A percentile compares a stretch with the other conserved stretches of the same genome.
phyloP scores from a whole-genome alignment of 2,113 vertebrate genomes.

The Stomatorhinus ivindoensis region DNA sequence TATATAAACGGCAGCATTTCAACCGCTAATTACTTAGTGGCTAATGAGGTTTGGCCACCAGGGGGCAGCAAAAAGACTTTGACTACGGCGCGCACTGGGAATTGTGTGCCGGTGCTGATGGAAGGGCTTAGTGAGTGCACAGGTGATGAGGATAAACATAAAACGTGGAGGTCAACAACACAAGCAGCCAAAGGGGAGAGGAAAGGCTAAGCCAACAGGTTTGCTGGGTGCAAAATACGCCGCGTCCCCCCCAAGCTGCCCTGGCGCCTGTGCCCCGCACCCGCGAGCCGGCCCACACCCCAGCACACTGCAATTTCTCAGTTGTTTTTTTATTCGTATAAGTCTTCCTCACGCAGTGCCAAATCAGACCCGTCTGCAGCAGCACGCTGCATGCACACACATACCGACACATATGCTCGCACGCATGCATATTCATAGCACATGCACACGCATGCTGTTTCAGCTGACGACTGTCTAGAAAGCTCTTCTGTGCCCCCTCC shows the following conservation, averaged over 20 bases:
- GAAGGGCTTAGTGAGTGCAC: conserved; percentile 5
- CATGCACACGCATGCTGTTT: conserved; percentile 13
- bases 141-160: not conserved
- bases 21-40: not conserved
- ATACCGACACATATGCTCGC: conserved; percentile 24
- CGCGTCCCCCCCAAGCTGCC: not conserved
- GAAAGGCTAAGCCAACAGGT: not conserved
- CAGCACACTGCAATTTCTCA: not conserved
- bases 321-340: not conserved
- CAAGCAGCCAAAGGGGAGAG: not conserved
- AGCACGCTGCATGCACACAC: not conserved
- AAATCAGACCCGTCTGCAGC: not conserved
- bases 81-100: conserved; percentile 32
- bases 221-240: not conserved
- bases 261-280: not conserved
- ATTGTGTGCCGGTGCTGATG: conserved; percentile 32
- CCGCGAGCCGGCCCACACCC: not conserved
- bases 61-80: conserved; percentile 39
- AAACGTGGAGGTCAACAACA: not conserved
- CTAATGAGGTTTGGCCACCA: conserved; percentile 24
- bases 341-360: not conserved
- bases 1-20: conserved; percentile 7
- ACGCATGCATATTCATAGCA: not conserved
- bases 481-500: conserved; percentile 8
- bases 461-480: conserved; percentile 19